Evolutionary conservation across 1,140 invertebrate genomes (phyloP).

Genomic region (Dreissena polymorpha): DNA sequence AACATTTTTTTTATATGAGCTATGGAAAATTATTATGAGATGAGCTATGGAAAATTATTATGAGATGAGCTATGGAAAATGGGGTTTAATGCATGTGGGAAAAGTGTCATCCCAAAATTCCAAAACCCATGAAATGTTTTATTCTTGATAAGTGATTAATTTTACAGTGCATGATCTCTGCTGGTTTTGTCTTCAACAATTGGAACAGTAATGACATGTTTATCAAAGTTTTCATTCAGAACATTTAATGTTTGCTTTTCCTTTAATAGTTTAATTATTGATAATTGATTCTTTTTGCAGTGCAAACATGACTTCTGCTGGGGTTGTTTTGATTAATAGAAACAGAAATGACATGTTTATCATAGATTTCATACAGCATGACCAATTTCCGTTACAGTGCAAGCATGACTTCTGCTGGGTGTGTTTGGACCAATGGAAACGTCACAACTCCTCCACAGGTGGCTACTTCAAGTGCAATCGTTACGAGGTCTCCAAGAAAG

Average conservation of each 20-base stretch:
- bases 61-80: too few species aligned
- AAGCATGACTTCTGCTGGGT: constrained; percentile 90
- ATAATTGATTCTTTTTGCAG: constrained; percentile 77
- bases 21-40: too few species aligned
- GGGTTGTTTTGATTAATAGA: constrained; percentile 88
- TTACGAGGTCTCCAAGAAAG: constrained; percentile 85
- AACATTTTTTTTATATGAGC: too few species aligned
- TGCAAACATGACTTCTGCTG: constrained; percentile 90
- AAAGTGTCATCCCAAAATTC: too few species aligned
- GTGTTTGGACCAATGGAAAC: constrained; percentile 87
- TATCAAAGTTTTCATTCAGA: too few species aligned
- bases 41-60: too few species aligned
- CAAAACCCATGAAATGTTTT: too few species aligned
- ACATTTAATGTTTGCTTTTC: too few species aligned
- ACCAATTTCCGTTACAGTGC: constrained; percentile 81
- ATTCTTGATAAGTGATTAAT: constrained; percentile 27
- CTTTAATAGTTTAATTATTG: neutral
- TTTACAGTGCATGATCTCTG: constrained; percentile 87
- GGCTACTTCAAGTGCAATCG: constrained; percentile 88
- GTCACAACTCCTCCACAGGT: constrained; percentile 87
- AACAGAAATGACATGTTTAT: constrained; percentile 71
- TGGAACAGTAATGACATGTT: too few species aligned
- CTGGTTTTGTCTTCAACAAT: constrained; percentile 85
- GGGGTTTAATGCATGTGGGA: too few species aligned
- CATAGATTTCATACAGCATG: too few species aligned